Conservation (phyloP, 1,140 invertebrate genomes). For the Arion vulgaris region DNA sequence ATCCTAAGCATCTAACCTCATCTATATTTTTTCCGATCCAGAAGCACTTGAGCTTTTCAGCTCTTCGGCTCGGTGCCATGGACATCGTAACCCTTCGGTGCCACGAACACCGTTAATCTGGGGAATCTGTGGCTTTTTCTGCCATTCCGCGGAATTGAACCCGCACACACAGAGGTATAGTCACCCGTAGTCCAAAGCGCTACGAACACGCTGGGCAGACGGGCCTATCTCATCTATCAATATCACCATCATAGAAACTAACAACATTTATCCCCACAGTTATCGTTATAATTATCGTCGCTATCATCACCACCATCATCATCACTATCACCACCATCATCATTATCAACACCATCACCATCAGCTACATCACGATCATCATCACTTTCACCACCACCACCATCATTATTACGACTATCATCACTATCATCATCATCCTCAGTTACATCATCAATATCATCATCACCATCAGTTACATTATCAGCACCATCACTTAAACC, state of each 20-base stretch:
- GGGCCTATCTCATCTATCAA: neutral
- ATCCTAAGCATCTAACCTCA: too few species aligned
- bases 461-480: neutral
- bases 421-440: neutral
- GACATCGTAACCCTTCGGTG: too few species aligned
- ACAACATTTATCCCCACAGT: slow-evolving; percentile 24
- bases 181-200: too few species aligned
- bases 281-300: neutral
- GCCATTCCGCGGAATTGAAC: too few species aligned
- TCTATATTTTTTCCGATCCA: too few species aligned
- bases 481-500: neutral
- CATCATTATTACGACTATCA: neutral
- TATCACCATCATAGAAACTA: slow-evolving; percentile 1
- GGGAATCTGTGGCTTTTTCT: too few species aligned
- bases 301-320: neutral
- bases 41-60: too few species aligned
- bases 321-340: neutral
- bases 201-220: too few species aligned
- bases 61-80: too few species aligned
- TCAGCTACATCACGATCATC: neutral
- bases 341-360: neutral
- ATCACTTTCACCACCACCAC: neutral
- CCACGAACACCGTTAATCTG: too few species aligned
- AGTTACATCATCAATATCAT: neutral
- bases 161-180: too few species aligned